Conservation (phyloP, 2,797 vertebrate genomes). For the Dryobates pubescens region DNA sequence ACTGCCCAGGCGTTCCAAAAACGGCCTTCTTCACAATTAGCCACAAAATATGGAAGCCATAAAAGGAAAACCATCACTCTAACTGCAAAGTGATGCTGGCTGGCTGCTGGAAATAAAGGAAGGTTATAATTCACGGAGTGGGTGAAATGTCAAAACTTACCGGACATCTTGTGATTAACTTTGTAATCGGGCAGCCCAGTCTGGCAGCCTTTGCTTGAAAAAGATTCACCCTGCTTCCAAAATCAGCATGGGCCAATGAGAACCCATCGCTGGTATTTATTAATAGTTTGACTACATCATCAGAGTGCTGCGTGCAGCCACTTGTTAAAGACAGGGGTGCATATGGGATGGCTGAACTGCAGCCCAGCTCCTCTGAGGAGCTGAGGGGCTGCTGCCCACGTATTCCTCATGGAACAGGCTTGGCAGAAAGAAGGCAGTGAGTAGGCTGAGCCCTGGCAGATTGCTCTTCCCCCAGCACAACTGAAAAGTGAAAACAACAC, state of each 20-base stretch:
- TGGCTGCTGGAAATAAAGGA: neutral
- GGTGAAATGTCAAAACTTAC: neutral
- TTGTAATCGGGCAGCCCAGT: neutral
- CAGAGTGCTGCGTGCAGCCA: neutral
- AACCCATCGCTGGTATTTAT: neutral
- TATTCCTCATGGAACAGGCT: neutral
- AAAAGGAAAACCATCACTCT: constrained; percentile 29
- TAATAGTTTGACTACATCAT: neutral
- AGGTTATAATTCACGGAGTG: neutral
- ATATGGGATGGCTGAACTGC: neutral
- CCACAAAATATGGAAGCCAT: constrained; percentile 29
- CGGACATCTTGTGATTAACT: neutral
- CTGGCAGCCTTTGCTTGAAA: neutral
- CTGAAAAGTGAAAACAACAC: neutral
- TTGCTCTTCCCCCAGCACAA: constrained; percentile 34
- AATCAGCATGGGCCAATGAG: rapidly evolving
- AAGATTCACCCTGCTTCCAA: neutral
- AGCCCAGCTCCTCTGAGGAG: neutral
- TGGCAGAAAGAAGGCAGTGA: constrained; percentile 35
- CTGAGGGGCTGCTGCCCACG: neutral
- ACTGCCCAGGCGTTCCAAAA: constrained; percentile 57
- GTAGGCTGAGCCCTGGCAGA: constrained; percentile 49
- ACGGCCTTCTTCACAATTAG: constrained; percentile 61
- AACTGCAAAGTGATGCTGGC: neutral
- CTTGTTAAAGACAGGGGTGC: neutral